phyloP scores from a whole-genome alignment of 23 tunicate species.

The Phallusia fumigata region DNA sequence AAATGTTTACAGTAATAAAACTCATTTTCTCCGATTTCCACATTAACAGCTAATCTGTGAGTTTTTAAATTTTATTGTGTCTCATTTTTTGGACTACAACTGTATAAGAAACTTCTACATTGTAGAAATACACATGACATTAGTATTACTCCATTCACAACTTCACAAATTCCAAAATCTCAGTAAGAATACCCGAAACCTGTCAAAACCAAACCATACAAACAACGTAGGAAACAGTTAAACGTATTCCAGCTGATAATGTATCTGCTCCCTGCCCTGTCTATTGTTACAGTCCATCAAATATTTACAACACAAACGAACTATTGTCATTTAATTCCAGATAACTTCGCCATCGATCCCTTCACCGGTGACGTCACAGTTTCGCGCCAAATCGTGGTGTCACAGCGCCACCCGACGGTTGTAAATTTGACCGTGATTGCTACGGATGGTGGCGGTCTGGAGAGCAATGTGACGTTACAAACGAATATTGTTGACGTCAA shows the following conservation, averaged over 20 bases:
- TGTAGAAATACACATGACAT: background rate
- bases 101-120: background rate
- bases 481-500: slow-evolving; percentile 65
- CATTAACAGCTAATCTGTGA: no score
- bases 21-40: no score
- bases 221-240: background rate
- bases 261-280: no score
- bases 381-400: slow-evolving; percentile 24
- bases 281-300: no score
- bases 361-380: slow-evolving; percentile 62
- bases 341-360: slow-evolving; percentile 48
- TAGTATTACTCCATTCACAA: background rate
- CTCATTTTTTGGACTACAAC: no score
- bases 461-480: slow-evolving; percentile 32
- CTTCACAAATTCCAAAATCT: background rate
- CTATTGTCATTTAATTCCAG: slow-evolving; percentile 25
- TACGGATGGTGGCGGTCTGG: slow-evolving; percentile 79
- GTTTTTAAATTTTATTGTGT: no score
- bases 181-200: background rate
- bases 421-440: slow-evolving; percentile 36
- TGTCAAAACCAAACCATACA: background rate
- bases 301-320: background rate
- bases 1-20: no score
- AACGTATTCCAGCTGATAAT: no score
- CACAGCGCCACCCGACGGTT: slow-evolving; percentile 34